Percentiles rank a stretch among this genome's conserved stretches.
Evolutionary conservation across 1,140 invertebrate genomes (phyloP).

Genomic region (Saccostrea cuccullata): DNA sequence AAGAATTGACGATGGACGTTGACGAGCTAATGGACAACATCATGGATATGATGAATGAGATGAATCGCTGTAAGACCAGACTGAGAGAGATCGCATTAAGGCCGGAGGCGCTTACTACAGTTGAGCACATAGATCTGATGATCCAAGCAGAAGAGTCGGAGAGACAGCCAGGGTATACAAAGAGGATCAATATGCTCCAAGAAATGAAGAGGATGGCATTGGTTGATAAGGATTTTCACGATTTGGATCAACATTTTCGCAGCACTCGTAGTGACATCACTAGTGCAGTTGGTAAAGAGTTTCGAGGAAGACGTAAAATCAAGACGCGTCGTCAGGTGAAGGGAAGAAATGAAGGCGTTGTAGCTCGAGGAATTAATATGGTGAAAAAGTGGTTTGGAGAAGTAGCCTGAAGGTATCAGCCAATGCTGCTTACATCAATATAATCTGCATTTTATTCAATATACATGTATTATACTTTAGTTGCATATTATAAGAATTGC

Average conservation of each 20-base stretch:
- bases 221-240: neutral
- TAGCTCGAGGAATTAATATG: neutral
- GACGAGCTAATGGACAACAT: neutral
- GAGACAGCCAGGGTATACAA: constrained; percentile 25
- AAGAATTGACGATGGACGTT: constrained; percentile 29
- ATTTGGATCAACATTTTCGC: neutral
- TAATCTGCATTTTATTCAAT: no score
- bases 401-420: neutral
- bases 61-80: constrained; percentile 26
- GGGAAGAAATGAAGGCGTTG: neutral
- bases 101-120: constrained; percentile 33
- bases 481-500: no score
- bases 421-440: neutral
- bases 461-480: no score
- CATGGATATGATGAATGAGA: constrained; percentile 41
- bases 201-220: neutral
- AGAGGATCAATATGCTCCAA: neutral
- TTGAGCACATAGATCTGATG: constrained; percentile 40
- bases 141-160: constrained; percentile 39
- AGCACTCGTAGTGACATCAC: neutral
- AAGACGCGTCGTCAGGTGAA: neutral
- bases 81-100: constrained; percentile 42
- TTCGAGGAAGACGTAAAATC: neutral
- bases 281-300: neutral
- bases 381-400: neutral